Evolutionary conservation across 2,797 vertebrate genomes (phyloP).

Genomic region (Neosilurus hyrtlii): DNA sequence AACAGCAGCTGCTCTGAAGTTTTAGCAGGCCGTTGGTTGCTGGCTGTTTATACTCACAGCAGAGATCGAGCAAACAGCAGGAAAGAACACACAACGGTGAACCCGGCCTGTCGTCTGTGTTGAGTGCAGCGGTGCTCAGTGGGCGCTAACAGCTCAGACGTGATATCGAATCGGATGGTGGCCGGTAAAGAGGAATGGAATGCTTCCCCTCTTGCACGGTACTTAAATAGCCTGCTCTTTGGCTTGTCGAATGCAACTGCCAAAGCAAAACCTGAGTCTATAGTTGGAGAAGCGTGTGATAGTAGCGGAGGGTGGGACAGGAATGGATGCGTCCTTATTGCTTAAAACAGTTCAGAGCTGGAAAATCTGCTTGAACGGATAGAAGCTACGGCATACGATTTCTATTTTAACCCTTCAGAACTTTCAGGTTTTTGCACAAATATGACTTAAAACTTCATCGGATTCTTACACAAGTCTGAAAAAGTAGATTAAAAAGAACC

Average conservation of each 20-base stretch:
- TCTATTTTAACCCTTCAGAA: not conserved
- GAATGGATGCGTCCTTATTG: not conserved
- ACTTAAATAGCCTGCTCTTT: slow-evolving; percentile 67
- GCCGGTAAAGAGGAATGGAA: slow-evolving; percentile 52
- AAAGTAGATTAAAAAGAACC: too few relatives aligned
- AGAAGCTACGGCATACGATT: not conserved
- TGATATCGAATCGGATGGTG: slow-evolving; percentile 45
- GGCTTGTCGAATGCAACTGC: slow-evolving; percentile 69
- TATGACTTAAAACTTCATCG: too few relatives aligned
- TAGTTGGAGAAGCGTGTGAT: slow-evolving; percentile 37
- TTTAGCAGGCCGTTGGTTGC: slow-evolving; percentile 42
- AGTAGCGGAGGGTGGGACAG: slow-evolving; percentile 1
- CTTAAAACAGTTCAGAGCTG: not conserved
- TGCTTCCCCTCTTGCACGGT: slow-evolving; percentile 58
- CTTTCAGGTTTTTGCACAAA: too few relatives aligned
- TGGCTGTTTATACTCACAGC: slow-evolving; percentile 49
- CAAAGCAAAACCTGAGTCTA: slow-evolving; percentile 61
- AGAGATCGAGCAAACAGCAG: slow-evolving; percentile 49
- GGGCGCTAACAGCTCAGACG: slow-evolving; percentile 24
- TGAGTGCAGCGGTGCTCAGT: slow-evolving; percentile 19
- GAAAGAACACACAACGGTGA: slow-evolving; percentile 47
- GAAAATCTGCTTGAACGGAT: not conserved
- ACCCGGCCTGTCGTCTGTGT: slow-evolving; percentile 33
- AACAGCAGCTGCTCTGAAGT: slow-evolving; percentile 46
- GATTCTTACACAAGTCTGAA: too few relatives aligned